Percentiles rank a stretch among this genome's conserved stretches.
Conservation (phyloP, 2,888 invertebrate species). For the Thysanoteuthis rhombus region DNA sequence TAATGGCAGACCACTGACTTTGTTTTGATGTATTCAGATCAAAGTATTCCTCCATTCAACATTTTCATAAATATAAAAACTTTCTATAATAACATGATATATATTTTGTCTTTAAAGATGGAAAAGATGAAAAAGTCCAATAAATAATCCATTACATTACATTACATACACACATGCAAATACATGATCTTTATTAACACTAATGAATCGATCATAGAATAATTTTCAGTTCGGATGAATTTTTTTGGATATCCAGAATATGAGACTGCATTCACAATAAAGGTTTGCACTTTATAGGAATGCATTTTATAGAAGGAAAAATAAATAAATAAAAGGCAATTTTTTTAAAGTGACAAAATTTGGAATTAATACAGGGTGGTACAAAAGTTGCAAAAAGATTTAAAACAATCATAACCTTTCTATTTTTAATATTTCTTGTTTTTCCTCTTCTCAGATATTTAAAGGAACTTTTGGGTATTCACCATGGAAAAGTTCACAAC, state of each 20-base stretch:
- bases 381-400: too few species aligned
- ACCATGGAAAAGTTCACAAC: too few species aligned
- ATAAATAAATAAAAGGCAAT: background rate
- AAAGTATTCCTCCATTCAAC: background rate
- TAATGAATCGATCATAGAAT: background rate
- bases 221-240: background rate
- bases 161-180: background rate
- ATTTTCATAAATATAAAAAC: background rate
- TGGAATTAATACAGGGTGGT: too few species aligned
- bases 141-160: background rate
- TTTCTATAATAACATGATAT: background rate
- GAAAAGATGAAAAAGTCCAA: background rate
- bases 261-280: background rate
- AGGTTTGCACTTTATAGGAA: background rate
- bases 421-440: too few species aligned
- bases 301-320: background rate
- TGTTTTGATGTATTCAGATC: background rate
- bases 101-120: background rate
- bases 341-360: background rate
- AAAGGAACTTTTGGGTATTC: too few species aligned
- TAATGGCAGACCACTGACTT: too few species aligned
- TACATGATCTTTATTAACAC: background rate
- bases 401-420: too few species aligned
- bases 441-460: too few species aligned
- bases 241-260: background rate